Evolutionary conservation across 2,797 vertebrate genomes (phyloP).

Genomic region (Hyperoplus immaculatus): DNA sequence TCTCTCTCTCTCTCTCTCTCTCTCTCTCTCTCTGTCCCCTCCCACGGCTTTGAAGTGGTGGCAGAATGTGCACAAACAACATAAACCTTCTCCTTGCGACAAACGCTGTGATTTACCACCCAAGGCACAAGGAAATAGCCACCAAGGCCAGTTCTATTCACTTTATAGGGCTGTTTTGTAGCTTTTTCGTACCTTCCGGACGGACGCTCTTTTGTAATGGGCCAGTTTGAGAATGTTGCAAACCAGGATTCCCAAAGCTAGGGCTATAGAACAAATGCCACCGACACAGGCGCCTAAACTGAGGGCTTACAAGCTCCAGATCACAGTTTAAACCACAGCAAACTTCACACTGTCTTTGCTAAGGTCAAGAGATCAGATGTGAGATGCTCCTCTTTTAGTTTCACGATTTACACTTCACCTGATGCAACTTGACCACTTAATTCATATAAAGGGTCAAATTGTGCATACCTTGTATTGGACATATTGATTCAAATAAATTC

Average conservation of each 20-base stretch:
- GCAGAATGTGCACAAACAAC: slow-evolving; percentile 81
- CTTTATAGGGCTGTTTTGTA: slow-evolving; percentile 82
- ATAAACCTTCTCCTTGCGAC: slow-evolving; percentile 78
- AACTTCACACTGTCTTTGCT: slow-evolving; percentile 30
- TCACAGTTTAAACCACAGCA: slow-evolving; percentile 23
- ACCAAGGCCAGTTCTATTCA: slow-evolving; percentile 66
- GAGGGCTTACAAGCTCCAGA: slow-evolving; percentile 31
- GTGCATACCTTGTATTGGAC: background rate
- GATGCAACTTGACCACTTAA: background rate
- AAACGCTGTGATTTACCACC: slow-evolving; percentile 78
- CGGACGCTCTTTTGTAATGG: slow-evolving; percentile 77
- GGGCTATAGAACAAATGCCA: slow-evolving; percentile 57
- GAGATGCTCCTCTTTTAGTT: background rate
- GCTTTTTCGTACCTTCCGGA: slow-evolving; percentile 74
- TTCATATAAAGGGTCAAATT: background rate
- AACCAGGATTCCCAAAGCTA: slow-evolving; percentile 68
- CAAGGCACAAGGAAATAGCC: slow-evolving; percentile 76
- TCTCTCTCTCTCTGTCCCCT: slow-evolving; percentile 42
- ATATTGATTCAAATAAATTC: background rate
- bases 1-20: slow-evolving; percentile 26
- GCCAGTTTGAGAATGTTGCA: slow-evolving; percentile 72
- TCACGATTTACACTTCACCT: background rate
- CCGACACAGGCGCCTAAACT: slow-evolving; percentile 28
- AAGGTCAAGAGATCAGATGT: background rate
- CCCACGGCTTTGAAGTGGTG: slow-evolving; percentile 84